Conservation (phyloP, 2,113 vertebrate genomes). For the Pycnonotus jocosus region DNA sequence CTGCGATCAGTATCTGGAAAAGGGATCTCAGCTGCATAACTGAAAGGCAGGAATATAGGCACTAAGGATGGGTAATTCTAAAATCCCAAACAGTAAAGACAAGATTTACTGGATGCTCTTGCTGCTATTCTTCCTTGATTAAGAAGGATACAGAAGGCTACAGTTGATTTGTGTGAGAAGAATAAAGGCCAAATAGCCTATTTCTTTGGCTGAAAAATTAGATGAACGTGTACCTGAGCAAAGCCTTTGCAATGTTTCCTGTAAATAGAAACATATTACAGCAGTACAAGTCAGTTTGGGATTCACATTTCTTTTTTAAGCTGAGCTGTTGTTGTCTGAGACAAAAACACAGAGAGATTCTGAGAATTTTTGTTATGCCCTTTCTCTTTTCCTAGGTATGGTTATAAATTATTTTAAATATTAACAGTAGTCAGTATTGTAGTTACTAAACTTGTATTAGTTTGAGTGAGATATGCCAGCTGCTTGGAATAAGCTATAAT, state of each 20-base stretch:
- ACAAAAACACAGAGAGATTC: background rate
- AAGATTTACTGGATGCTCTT: background rate
- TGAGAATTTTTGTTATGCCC: background rate
- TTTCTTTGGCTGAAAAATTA: background rate
- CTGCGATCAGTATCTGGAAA: background rate
- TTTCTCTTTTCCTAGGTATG: background rate
- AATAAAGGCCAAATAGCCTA: background rate
- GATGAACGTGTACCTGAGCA: accelerated
- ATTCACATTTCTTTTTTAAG: background rate
- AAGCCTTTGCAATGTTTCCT: background rate
- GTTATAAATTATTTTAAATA: background rate
- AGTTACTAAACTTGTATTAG: background rate
- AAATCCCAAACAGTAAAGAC: background rate
- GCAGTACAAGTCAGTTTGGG: background rate
- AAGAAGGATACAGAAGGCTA: background rate
- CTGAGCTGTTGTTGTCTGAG: background rate
- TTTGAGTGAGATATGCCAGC: background rate
- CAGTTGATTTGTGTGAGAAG: background rate
- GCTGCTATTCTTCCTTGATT: background rate
- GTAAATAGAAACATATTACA: background rate
- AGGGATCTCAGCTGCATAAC: background rate
- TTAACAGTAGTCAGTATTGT: background rate
- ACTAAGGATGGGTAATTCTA: background rate
- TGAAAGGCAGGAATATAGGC: background rate
- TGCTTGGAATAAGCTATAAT: background rate